Conservation (phyloP, 2,888 invertebrate species). For the Micropterix aruncella region DNA sequence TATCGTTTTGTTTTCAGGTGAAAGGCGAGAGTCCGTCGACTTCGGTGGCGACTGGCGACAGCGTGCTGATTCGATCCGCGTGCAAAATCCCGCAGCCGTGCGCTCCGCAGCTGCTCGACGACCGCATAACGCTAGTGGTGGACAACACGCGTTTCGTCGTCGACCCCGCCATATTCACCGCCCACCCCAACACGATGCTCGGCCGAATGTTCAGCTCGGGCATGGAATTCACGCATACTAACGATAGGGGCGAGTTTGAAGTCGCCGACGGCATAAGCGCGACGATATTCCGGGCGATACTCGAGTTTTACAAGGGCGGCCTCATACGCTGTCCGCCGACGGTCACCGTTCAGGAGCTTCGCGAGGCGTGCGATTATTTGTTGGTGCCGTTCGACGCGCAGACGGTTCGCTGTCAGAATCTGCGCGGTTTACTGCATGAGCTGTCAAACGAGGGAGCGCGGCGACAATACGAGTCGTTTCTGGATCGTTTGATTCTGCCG, state of each 20-base stretch:
- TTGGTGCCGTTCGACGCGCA: conserved; percentile 94
- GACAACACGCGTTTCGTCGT: conserved; percentile 92
- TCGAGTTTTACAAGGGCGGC: conserved; percentile 89
- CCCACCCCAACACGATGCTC: conserved; percentile 96
- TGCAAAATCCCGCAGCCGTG: conserved; percentile 6
- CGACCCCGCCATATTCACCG: conserved; percentile 83
- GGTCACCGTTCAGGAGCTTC: conserved; percentile 88
- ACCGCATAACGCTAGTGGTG: conserved; percentile 85
- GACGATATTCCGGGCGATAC: conserved; percentile 84
- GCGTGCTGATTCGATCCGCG: conserved; percentile 4
- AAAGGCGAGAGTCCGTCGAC: neutral
- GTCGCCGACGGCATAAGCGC: conserved; percentile 96
- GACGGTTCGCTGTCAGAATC: conserved; percentile 91
- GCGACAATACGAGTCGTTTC: conserved; percentile 89
- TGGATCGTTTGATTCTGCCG: conserved; percentile 90
- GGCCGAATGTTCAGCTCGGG: conserved; percentile 97
- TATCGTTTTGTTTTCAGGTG: too few relatives aligned
- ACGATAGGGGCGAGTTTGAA: conserved; percentile 93
- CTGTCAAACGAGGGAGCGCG: conserved; percentile 98
- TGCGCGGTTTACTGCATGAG: conserved; percentile 92
- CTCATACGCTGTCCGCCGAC: conserved; percentile 89
- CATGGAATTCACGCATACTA: conserved; percentile 82
- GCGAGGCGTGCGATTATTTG: conserved; percentile 98
- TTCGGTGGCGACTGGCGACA: neutral
- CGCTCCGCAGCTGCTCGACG: conserved; percentile 36